Percentiles rank a stretch among this genome's conserved stretches.
Conservation (phyloP, 2,113 vertebrate genomes). For the Ovis canadensis region DNA sequence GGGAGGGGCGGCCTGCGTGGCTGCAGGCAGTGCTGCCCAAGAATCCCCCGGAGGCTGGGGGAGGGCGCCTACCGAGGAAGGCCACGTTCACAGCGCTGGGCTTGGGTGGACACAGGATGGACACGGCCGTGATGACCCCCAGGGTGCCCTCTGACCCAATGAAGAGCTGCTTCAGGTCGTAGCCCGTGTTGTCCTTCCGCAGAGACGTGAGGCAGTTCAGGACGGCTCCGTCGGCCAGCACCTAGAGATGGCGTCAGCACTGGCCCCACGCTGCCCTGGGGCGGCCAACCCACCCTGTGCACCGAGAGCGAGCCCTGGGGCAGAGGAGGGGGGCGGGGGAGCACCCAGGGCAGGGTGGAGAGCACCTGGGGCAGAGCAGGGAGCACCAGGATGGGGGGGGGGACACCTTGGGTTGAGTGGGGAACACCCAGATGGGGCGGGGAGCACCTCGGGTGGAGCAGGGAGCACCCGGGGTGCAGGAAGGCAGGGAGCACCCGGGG, state of each 20-base stretch:
- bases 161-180: slow-evolving; percentile 97
- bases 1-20: accelerated
- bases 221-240: slow-evolving; percentile 88
- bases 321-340: background rate
- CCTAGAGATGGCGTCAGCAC: slow-evolving; percentile 74
- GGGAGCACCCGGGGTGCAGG: background rate
- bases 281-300: background rate
- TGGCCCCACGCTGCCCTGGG: background rate
- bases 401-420: too few relatives aligned
- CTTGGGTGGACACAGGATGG: slow-evolving; percentile 91
- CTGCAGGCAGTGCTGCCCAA: background rate
- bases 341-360: background rate
- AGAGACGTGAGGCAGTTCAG: slow-evolving; percentile 88
- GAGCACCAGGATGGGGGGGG: background rate
- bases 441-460: too few relatives aligned
- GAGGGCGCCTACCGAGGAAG: slow-evolving; percentile 86
- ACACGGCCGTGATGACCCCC: slow-evolving; percentile 92
- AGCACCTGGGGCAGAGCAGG: background rate
- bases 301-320: background rate
- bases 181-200: slow-evolving; percentile 97
- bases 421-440: too few relatives aligned
- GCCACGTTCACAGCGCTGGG: slow-evolving; percentile 90
- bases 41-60: background rate
- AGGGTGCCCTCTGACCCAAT: slow-evolving; percentile 96
- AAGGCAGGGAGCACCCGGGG: too few relatives aligned